Base-by-base conservation (phyloP, 1,140 invertebrate species). In the Heliconius congener region DNA sequence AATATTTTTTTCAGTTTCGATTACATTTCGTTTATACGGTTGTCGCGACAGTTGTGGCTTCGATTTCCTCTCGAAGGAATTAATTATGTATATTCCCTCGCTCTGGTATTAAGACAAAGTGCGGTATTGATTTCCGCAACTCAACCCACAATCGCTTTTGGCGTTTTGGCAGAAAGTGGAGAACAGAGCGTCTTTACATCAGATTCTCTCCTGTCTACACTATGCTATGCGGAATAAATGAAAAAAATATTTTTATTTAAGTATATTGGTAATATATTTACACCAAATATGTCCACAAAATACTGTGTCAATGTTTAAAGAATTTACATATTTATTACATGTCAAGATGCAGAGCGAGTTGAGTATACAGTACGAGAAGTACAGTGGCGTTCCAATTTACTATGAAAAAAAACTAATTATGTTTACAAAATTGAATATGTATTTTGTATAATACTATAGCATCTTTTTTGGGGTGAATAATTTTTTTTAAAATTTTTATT, bases 321-420 rank as follows among this genome's bases (percentile, higher is more conserved):
- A 23, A 60, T 60, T 23, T 60, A 60, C 55, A 60, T 60, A 60
- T 60, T 60, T 60, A 60, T 60, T 60, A 60, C 55, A 60, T 27
- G 55, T 60, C n/a, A 60, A 60, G n/a, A 60, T 27, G 55, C 55
- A 23, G n/a, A 60, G 55, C 19, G 9, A 23, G 19, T 23, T 23
- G n/a, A 27, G 55, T 60, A 60, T 23, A 60, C n/a, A 60, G 8
- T 11, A 8, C n/a, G 19, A 60, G n/a, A 3, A 57, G n/a, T 23
- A 27, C n/a, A n/a, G n/a, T 11, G n/a, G n/a, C 55, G 11, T 60
- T 23, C n/a, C 8, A 60, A 60, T 60, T 60, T 60, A 8, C 8
- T 60, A 23, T 60, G 2, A 60, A 34, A n/a, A 9, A 57, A 60
- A 19, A 60, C 8, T 46, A 1, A 23, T 60, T 23, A 60, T 23